phyloP scores from a whole-genome alignment of 2,888 invertebrate species.

The Yponomeuta malinellus region DNA sequence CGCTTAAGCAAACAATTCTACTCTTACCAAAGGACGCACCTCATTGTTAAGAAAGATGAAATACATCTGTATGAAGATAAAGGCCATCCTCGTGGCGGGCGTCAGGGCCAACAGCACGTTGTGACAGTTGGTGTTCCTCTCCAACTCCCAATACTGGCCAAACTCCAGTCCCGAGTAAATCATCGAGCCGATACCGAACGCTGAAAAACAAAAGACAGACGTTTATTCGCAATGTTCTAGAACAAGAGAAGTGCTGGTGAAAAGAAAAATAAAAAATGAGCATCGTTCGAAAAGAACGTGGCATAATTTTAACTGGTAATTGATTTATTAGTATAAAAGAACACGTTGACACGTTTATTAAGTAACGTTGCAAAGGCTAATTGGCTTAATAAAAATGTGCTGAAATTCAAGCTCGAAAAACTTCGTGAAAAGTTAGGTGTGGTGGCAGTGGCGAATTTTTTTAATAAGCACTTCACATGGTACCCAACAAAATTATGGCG shows the following conservation, averaged over 20 bases:
- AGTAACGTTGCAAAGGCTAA: too few relatives aligned
- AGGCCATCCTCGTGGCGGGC: slow-evolving; percentile 94
- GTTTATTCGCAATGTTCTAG: not conserved
- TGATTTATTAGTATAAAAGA: too few relatives aligned
- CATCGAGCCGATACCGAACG: slow-evolving; percentile 97
- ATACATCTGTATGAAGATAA: slow-evolving; percentile 98
- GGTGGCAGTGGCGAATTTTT: too few relatives aligned
- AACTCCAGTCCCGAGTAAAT: slow-evolving; percentile 97
- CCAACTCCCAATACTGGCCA: slow-evolving; percentile 95
- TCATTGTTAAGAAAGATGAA: slow-evolving; percentile 98
- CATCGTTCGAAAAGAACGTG: not conserved
- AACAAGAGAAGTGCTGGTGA: not conserved
- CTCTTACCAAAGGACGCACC: slow-evolving; percentile 67
- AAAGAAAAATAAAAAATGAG: not conserved
- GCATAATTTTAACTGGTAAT: too few relatives aligned
- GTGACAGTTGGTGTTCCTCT: slow-evolving; percentile 92
- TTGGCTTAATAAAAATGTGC: too few relatives aligned
- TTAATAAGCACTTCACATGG: too few relatives aligned
- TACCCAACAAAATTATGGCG: not conserved
- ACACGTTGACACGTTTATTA: too few relatives aligned
- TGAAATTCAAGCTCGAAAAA: not conserved
- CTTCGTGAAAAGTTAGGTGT: not conserved
- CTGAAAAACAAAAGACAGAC: slow-evolving; percentile 62
- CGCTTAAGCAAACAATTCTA: not conserved
- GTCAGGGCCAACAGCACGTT: slow-evolving; percentile 92